These are phyloP conservation scores for Gulo gulo DNA, from an alignment of 2,113 vertebrate species.

Conservation along the genomic window DNA sequence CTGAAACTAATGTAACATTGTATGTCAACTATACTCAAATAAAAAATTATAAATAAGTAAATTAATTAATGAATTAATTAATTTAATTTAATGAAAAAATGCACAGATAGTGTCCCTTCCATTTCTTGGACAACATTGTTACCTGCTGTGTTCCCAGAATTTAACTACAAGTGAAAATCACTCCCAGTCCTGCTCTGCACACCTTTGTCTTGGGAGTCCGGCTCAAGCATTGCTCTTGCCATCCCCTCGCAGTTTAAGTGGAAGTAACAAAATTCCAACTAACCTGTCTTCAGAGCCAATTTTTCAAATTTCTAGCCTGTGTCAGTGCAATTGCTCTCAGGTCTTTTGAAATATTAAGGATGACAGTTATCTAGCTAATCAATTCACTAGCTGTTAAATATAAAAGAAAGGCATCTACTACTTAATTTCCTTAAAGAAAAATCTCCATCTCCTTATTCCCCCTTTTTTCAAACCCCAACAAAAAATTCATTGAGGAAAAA, in stretches of 20 bases:
- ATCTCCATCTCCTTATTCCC: not conserved
- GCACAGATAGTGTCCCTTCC: not conserved
- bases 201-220: not conserved
- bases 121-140: not conserved
- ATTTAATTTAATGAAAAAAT: not conserved
- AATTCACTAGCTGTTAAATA: not conserved
- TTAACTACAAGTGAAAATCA: not conserved
- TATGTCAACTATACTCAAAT: not conserved
- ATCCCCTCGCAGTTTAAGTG: not conserved
- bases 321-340: not conserved
- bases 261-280: not conserved
- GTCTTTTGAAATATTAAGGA: not conserved
- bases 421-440: not conserved
- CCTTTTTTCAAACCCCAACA: not conserved
- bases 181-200: not conserved
- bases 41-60: not conserved
- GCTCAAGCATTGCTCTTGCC: no score
- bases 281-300: not conserved
- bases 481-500: not conserved
- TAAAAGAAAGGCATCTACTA: not conserved
- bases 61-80: not conserved
- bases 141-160: not conserved
- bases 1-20: not conserved
- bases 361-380: not conserved
- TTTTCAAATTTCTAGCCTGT: not conserved